phyloP scores from a whole-genome alignment of 2,888 invertebrate species.

The Galerucella calmariensis region DNA sequence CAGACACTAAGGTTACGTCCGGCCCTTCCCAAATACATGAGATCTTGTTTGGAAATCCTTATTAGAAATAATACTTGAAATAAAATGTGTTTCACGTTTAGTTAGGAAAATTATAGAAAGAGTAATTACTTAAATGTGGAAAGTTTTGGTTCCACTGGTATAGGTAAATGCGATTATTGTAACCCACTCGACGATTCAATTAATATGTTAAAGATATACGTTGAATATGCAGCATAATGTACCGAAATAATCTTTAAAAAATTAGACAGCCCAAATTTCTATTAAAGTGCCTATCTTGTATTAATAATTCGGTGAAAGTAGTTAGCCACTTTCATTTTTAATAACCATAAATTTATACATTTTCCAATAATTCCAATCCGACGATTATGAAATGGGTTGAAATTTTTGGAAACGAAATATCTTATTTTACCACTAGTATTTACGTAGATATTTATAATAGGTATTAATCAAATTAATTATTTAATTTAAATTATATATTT shows the following conservation, averaged over 20 bases:
- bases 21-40: too few species aligned
- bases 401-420: neutral
- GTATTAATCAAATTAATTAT: neutral
- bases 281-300: slow-evolving; percentile 25
- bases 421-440: neutral
- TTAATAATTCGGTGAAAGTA: slow-evolving; percentile 24
- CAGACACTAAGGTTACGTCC: too few species aligned
- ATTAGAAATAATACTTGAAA: too few species aligned
- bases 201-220: neutral
- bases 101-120: too few species aligned
- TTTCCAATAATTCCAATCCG: neutral
- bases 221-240: slow-evolving; percentile 19
- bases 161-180: neutral
- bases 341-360: slow-evolving; percentile 25
- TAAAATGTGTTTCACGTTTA: too few species aligned
- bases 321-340: slow-evolving; percentile 22
- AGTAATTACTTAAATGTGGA: neutral
- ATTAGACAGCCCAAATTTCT: slow-evolving; percentile 23
- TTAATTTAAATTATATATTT: neutral
- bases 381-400: neutral
- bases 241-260: neutral
- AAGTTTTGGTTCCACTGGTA: neutral
- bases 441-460: neutral
- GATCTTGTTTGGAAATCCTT: too few species aligned
- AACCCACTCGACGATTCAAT: neutral